Evolutionary conservation across 2,797 vertebrate genomes (phyloP), one percentile per base, ranked within the genome.

Genomic region (Eremophila alpestris): DNA sequence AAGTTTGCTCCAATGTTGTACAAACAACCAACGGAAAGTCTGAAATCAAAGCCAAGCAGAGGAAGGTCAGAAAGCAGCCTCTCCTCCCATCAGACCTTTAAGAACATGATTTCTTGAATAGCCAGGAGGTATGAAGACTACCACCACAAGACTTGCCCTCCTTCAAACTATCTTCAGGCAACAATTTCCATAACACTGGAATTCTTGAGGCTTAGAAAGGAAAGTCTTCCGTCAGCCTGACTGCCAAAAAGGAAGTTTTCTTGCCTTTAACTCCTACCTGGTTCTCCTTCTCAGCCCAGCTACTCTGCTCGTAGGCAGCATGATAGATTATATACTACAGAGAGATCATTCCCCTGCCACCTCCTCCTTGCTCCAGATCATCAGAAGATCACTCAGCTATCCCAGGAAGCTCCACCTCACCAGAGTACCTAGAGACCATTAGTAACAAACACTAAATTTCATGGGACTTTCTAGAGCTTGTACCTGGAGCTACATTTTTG

Each of bases 251-350:
- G 36, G 24, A 65, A 78, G 29, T 16, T 60, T 86, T 67, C 21
- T 13, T 56, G 30, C n/a, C 27, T 59, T 87, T 62, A 69, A 68
- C 15, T 46, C 43, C 24, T 59, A 29, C 40, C 18, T 55, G 13
- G 29, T 40, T 79, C 55, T 71, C 29, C 29, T 54, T 34, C 51
- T 71, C 85, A 77, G 41, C 51, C 21, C 62, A 83, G 41, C 32
- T 76, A n/a, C 51, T 49, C 40, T 68, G 29, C 54, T 49, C 1
- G 2, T 2, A 70, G 46, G 30, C 21, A 89, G 26, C 32, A 34
- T 7, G 6, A 27, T 3, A 6, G 8, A 64, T 40, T n/a, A 17
- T 2, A 2, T 1, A 1, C 21, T 27, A 68, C 0, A 0, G n/a
- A 95, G 29, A 70, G n/a, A 48, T 48, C 36, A 13, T 20, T 76